Evolutionary conservation across 1,140 invertebrate genomes (phyloP).

Genomic region (Mercenaria mercenaria): DNA sequence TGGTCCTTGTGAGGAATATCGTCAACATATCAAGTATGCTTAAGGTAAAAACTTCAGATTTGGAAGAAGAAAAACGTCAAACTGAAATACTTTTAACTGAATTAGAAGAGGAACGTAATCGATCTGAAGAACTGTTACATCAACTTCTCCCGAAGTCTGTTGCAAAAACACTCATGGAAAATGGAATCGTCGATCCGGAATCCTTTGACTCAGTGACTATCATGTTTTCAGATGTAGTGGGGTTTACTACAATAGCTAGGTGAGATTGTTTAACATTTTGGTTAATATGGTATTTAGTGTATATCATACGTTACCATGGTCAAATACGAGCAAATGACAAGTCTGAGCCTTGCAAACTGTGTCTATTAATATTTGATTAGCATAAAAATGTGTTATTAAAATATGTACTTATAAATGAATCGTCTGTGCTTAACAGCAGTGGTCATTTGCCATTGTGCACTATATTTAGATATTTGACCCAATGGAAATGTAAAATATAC

Average conservation of each 20-base stretch:
- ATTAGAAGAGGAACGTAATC: slow-evolving; percentile 43
- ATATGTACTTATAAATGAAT: too few species aligned
- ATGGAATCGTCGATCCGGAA: slow-evolving; percentile 31
- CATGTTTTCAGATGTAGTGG: slow-evolving; percentile 93
- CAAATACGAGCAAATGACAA: too few species aligned
- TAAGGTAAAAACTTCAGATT: slow-evolving; percentile 29
- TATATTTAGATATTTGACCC: too few species aligned
- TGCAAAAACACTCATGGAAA: slow-evolving; percentile 21
- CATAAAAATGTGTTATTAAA: too few species aligned
- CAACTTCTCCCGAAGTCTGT: slow-evolving; percentile 49
- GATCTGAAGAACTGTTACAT: slow-evolving; percentile 49
- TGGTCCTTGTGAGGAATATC: slow-evolving; percentile 1
- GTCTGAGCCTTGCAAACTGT: too few species aligned
- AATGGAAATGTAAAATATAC: too few species aligned
- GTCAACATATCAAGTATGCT: neutral
- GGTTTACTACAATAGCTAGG: slow-evolving; percentile 90
- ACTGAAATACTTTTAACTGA: neutral
- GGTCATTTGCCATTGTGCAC: too few species aligned
- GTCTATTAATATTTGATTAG: too few species aligned
- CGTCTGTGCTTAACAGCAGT: too few species aligned
- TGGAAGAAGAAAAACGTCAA: slow-evolving; percentile 63
- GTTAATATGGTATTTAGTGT: too few species aligned
- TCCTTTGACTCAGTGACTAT: slow-evolving; percentile 37
- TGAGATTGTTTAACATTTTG: neutral
- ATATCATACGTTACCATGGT: too few species aligned